Base-by-base conservation (phyloP, 2,888 invertebrate genomes). In the Lithosia quadra region DNA sequence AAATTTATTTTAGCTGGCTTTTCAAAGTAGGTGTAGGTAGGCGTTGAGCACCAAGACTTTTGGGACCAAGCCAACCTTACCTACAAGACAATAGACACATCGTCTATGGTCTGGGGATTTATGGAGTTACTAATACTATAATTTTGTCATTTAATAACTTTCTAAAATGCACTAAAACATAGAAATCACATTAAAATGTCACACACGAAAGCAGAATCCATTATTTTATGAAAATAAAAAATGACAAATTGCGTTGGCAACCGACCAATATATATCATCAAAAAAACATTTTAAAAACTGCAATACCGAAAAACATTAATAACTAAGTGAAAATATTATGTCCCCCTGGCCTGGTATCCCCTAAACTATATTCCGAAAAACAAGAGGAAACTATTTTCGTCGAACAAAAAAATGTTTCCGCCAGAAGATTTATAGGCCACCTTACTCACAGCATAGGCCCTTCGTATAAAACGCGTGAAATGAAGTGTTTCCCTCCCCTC, bases 351-450 rank as follows among this genome's bases (percentile, higher is more conserved):
- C 75, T 67, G 60, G 63, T 66, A 67, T 75, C 78, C 79, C 83
- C 84, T 81, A 84, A 84, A 88, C 87, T 89, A 88, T 86, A 87
- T 84, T 86, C 83, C 86, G 87, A 88, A 89, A 91, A 92, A 92
- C 90, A 91, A 88, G 90, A 92, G 93, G 91, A 93, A 93, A 94
- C 93, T 93, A 94, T 94, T 94, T 93, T 92, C 88, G 89, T 89
- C 91, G 90, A 87, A 92, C 92, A 93, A 94, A 94, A 90, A 95
- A 94, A 91, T 90, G 90, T 90, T 90, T 94, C 92, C 93, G 91
- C 86, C 81, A 77, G 73, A 89, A 93, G 94, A 95, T 94, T 95
- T 95, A 94, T 92, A 84, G 87, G 81, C 81, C 81, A 86, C 86
- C 90, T 88, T 87, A 88, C 88, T 88, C 88, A 86, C 87, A 86